phyloP scores from a whole-genome alignment of 2,888 invertebrate species.

The Melanostoma scalare region DNA sequence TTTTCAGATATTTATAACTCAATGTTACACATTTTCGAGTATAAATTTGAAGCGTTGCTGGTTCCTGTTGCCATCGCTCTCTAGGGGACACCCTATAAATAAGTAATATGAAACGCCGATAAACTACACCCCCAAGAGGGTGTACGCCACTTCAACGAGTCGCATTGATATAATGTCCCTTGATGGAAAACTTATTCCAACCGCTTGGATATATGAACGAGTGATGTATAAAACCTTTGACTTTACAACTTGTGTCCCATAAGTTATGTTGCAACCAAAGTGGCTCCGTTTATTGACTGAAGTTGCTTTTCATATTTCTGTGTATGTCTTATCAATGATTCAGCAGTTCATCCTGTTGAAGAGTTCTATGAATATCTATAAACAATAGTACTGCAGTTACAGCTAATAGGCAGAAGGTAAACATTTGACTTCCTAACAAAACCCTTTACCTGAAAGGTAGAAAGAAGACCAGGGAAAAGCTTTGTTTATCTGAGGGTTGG shows the following conservation, averaged over 20 bases:
- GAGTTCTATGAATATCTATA: conserved; percentile 43
- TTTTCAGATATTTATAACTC: conserved; percentile 70
- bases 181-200: conserved; percentile 29
- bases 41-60: conserved; percentile 40
- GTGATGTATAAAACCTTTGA: conserved; percentile 58
- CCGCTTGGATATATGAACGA: background rate
- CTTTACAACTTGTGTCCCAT: conserved; percentile 25
- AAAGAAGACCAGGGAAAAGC: background rate
- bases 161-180: conserved; percentile 50
- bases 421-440: conserved; percentile 53
- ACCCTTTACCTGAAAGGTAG: conserved; percentile 8
- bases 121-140: conserved; percentile 29
- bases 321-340: conserved; percentile 53
- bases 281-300: conserved; percentile 45
- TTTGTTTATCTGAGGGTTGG: conserved; percentile 3
- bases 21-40: conserved; percentile 60
- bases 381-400: conserved; percentile 43
- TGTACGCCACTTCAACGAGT: conserved; percentile 41
- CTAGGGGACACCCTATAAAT: conserved; percentile 59
- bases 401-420: conserved; percentile 60
- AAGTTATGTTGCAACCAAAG: conserved; percentile 24
- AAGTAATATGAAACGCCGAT: conserved; percentile 60
- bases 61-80: conserved; percentile 41
- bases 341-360: conserved; percentile 34
- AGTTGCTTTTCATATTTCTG: conserved; percentile 44